phyloP scores from a whole-genome alignment of 2,888 invertebrate genomes.

The Xylota sylvarum region DNA sequence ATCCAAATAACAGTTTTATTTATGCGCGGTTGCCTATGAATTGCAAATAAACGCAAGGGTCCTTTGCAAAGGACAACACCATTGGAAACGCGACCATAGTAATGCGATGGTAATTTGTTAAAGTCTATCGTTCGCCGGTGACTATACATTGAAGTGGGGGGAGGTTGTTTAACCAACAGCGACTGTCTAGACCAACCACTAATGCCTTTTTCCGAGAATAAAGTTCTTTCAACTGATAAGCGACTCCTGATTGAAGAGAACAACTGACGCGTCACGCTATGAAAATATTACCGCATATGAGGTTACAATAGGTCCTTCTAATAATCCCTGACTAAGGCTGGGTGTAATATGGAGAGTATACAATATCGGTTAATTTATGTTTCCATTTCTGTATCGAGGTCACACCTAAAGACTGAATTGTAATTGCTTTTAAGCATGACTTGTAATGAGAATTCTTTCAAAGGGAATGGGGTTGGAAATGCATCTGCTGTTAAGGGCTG shows the following conservation, averaged over 20 bases:
- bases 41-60: conserved; percentile 31
- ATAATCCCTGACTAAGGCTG: conserved; percentile 28
- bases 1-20: conserved; percentile 55
- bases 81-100: conserved; percentile 56
- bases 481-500: neutral
- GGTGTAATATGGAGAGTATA: neutral
- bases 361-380: conserved; percentile 46
- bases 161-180: neutral
- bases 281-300: conserved; percentile 2
- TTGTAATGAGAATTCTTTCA: neutral
- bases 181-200: conserved; percentile 62
- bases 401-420: conserved; percentile 31
- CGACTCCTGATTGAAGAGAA: conserved; percentile 43
- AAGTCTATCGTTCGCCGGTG: conserved; percentile 38
- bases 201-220: conserved; percentile 37
- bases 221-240: conserved; percentile 64
- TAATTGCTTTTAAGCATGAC: conserved; percentile 38
- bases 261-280: conserved; percentile 58
- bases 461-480: neutral
- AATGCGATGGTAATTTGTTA: conserved; percentile 71
- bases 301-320: conserved; percentile 12
- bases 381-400: conserved; percentile 37
- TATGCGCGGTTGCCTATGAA: conserved; percentile 70
- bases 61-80: conserved; percentile 5
- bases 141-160: neutral